Evolutionary conservation across 2,797 vertebrate species (phyloP).

Genomic region (Caiman crocodilus): DNA sequence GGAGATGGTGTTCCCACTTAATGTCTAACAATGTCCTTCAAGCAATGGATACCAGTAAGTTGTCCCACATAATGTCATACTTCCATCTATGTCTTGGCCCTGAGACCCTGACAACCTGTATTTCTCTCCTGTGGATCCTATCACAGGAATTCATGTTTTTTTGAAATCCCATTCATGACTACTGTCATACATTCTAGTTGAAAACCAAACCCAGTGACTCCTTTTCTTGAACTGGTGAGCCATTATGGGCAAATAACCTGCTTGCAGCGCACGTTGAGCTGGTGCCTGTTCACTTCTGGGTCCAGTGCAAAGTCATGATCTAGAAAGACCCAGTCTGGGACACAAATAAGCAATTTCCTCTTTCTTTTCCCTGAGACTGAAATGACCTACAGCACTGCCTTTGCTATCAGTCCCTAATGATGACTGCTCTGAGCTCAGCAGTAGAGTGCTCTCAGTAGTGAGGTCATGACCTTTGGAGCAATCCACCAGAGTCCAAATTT

Average conservation of each 20-base stretch:
- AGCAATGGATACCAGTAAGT: accelerated
- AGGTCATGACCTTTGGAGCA: not conserved
- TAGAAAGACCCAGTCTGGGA: not conserved
- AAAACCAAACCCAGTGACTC: not conserved
- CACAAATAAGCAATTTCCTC: not conserved
- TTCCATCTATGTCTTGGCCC: not conserved
- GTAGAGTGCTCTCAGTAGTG: not conserved
- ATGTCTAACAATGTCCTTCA: conserved; percentile 32
- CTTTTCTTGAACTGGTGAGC: not conserved
- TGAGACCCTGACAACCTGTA: not conserved
- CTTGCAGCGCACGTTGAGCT: not conserved
- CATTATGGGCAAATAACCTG: not conserved
- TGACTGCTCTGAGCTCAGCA: not conserved
- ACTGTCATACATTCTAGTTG: not conserved
- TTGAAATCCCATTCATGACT: not conserved
- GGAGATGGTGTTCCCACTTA: not conserved
- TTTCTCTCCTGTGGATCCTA: not conserved
- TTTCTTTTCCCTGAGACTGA: not conserved
- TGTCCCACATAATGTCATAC: not conserved
- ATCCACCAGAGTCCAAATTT: too few relatives aligned
- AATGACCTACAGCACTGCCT: not conserved
- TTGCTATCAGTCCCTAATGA: too few relatives aligned
- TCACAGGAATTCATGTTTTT: not conserved
- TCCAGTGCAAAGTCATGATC: not conserved
- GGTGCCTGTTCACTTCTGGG: not conserved